phyloP scores from a whole-genome alignment of 2,113 vertebrate genomes.

The Gallinago media region DNA sequence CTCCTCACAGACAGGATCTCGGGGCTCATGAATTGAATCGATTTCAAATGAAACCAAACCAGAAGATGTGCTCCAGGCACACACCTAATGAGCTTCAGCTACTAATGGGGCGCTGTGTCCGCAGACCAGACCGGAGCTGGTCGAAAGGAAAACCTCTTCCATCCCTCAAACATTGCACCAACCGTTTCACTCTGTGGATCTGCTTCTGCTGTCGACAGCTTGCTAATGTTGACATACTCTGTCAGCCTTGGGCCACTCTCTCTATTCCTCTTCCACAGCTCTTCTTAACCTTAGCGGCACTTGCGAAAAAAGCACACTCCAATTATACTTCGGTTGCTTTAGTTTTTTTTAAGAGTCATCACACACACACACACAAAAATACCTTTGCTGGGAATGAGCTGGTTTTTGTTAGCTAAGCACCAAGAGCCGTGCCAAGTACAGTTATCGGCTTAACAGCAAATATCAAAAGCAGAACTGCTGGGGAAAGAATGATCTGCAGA shows the following conservation, averaged over 20 bases:
- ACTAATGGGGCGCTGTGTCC: neutral
- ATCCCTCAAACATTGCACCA: neutral
- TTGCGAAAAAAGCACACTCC: neutral
- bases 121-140: neutral
- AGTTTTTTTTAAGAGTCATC: conserved; percentile 11
- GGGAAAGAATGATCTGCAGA: conserved; percentile 35
- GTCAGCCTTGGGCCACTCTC: conserved; percentile 62
- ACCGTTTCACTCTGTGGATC: neutral
- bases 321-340: neutral
- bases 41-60: neutral
- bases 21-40: neutral
- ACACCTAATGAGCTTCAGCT: conserved; percentile 16
- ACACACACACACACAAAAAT: neutral
- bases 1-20: neutral
- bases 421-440: neutral
- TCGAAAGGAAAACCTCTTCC: conserved; percentile 41
- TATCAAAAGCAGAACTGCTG: neutral
- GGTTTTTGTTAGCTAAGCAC: neutral
- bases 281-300: conserved; percentile 26
- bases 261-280: neutral
- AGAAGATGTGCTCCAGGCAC: conserved; percentile 31
- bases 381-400: neutral
- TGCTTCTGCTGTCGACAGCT: conserved; percentile 64
- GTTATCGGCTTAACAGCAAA: neutral
- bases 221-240: conserved; percentile 64